A percentile compares a stretch with the other conserved stretches of the same genome.
Evolutionary conservation across 2,888 invertebrate species (phyloP).

Genomic region (Neoscelio sp.): DNA sequence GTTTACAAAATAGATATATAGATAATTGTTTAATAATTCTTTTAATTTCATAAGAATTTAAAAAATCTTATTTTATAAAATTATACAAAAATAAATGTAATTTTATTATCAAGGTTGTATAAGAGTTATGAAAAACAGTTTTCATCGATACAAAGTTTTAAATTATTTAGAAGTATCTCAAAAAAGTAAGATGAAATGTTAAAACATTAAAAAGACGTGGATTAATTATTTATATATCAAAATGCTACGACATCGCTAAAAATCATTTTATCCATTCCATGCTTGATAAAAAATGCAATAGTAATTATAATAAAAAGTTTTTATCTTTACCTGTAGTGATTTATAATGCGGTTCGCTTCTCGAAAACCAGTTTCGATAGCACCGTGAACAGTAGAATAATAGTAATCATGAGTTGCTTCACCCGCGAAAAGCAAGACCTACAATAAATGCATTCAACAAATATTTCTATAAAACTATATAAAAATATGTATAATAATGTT

Average conservation of each 20-base stretch:
- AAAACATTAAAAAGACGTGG: background rate
- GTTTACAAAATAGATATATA: no score
- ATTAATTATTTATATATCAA: constrained; percentile 9
- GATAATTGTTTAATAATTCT: no score
- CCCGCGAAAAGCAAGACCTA: constrained; percentile 88
- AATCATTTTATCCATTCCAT: constrained; percentile 19
- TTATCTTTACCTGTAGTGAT: constrained; percentile 76
- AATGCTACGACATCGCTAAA: background rate
- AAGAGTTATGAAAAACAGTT: no score
- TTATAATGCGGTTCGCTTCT: constrained; percentile 86
- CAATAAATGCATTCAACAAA: no score
- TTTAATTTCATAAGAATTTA: no score
- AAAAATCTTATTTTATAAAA: no score
- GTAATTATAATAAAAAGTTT: background rate
- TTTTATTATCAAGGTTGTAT: no score
- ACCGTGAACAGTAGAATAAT: constrained; percentile 89
- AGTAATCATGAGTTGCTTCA: constrained; percentile 87
- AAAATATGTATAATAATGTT: constrained; percentile 1
- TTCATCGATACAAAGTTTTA: no score
- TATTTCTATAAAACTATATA: no score
- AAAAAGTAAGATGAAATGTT: no score
- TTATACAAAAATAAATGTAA: no score
- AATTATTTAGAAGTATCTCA: no score
- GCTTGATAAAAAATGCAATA: constrained; percentile 29
- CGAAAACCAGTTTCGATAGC: constrained; percentile 90